Conservation (phyloP, 1,140 invertebrate species). For the Radopholus similis region DNA sequence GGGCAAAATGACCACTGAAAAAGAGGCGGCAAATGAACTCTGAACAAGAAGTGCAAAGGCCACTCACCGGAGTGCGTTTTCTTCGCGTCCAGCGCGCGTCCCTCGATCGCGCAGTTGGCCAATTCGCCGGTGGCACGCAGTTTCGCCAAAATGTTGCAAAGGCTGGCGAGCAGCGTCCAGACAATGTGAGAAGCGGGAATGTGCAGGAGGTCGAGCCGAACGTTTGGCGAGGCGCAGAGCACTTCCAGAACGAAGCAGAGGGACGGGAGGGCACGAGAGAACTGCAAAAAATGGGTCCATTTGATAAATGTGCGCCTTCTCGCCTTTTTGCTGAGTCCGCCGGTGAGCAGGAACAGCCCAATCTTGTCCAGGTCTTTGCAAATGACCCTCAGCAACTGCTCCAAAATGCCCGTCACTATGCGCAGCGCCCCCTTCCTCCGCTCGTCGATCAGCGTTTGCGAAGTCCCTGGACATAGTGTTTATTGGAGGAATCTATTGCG, state of each 20-base stretch:
- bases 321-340: slow-evolving; percentile 20
- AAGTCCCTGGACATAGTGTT: slow-evolving; percentile 8
- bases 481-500: slow-evolving; percentile 6
- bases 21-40: too few relatives aligned
- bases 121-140: background rate
- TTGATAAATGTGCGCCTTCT: slow-evolving; percentile 1
- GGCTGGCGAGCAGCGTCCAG: background rate
- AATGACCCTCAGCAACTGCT: slow-evolving; percentile 22
- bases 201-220: background rate
- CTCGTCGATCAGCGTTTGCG: slow-evolving; percentile 5
- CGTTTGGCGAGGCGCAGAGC: background rate
- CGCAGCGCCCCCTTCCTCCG: slow-evolving; percentile 8
- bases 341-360: slow-evolving; percentile 21
- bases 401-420: background rate
- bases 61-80: background rate
- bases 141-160: slow-evolving; percentile 1
- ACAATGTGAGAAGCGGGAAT: background rate
- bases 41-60: background rate
- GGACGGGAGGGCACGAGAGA: slow-evolving; percentile 19
- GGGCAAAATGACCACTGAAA: slow-evolving; percentile 9
- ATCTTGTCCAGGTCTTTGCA: slow-evolving; percentile 21
- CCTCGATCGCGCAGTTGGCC: background rate
- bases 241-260: background rate
- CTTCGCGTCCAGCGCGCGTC: background rate
- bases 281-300: slow-evolving; percentile 3